Percentiles rank a stretch among this genome's conserved stretches.
Conservation (phyloP, 2,113 vertebrate genomes). For the Malaclemys terrapin region DNA sequence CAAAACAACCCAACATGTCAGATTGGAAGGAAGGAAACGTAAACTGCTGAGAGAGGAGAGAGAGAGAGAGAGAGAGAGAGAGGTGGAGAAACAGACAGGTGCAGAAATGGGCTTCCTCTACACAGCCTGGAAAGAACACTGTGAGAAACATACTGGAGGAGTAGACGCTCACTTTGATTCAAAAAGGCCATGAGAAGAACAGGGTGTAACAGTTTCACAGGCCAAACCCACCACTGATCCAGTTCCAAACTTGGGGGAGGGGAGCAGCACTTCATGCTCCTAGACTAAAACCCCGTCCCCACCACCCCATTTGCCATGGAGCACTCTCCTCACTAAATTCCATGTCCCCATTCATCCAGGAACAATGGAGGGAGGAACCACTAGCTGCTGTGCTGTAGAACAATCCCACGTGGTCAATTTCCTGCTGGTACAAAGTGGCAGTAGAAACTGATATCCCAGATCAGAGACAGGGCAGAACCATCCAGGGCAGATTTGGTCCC, state of each 20-base stretch:
- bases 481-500: slow-evolving; percentile 48
- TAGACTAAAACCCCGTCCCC: background rate
- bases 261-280: background rate
- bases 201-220: slow-evolving; percentile 43
- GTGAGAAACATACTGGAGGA: slow-evolving; percentile 77
- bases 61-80: slow-evolving; percentile 60
- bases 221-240: background rate
- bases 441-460: slow-evolving; percentile 62
- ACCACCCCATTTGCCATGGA: background rate
- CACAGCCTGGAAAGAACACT: slow-evolving; percentile 86
- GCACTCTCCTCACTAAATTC: background rate
- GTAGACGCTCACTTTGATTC: slow-evolving; percentile 76
- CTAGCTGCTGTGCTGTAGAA: background rate
- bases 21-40: slow-evolving; percentile 70
- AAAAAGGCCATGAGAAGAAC: slow-evolving; percentile 72
- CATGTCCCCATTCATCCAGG: background rate
- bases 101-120: slow-evolving; percentile 86
- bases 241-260: background rate
- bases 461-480: background rate
- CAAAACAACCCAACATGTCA: slow-evolving; percentile 69
- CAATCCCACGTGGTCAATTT: background rate
- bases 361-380: background rate
- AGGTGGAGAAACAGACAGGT: slow-evolving; percentile 78
- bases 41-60: slow-evolving; percentile 70
- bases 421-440: slow-evolving; percentile 38